Evolutionary conservation across 2,113 vertebrate species (phyloP).

Genomic region (Centropristis striata): DNA sequence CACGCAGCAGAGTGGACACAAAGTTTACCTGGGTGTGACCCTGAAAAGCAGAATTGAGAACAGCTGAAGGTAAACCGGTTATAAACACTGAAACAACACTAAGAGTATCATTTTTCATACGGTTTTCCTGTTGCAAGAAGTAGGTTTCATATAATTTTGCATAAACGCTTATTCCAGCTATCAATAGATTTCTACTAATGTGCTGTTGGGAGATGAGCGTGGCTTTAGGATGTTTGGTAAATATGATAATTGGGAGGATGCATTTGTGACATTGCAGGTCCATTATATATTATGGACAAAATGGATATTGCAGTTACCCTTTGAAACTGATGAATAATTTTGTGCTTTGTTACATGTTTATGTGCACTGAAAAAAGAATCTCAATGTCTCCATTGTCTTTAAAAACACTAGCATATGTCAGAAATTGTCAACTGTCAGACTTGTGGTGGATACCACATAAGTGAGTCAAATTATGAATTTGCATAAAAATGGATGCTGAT

Average conservation of each 20-base stretch:
- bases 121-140: background rate
- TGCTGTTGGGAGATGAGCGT: background rate
- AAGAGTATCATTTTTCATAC: background rate
- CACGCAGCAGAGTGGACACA: conserved; percentile 95
- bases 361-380: too few relatives aligned
- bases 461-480: background rate
- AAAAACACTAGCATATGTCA: background rate
- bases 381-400: too few relatives aligned
- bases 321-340: background rate
- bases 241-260: background rate
- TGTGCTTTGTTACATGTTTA: background rate
- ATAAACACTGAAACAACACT: conserved; percentile 19
- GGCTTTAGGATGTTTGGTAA: background rate
- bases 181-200: background rate
- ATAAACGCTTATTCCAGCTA: background rate
- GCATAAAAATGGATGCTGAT: background rate
- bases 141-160: background rate
- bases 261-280: conserved; percentile 4
- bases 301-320: background rate
- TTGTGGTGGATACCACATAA: too few relatives aligned
- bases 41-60: conserved; percentile 80
- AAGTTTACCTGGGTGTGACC: conserved; percentile 96
- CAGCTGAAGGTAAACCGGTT: background rate
- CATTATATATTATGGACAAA: background rate
- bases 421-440: background rate